A percentile compares a stretch with the other conserved stretches of the same genome.
phyloP scores from a whole-genome alignment of 2,113 vertebrate genomes.

The Hippocampus comes region DNA sequence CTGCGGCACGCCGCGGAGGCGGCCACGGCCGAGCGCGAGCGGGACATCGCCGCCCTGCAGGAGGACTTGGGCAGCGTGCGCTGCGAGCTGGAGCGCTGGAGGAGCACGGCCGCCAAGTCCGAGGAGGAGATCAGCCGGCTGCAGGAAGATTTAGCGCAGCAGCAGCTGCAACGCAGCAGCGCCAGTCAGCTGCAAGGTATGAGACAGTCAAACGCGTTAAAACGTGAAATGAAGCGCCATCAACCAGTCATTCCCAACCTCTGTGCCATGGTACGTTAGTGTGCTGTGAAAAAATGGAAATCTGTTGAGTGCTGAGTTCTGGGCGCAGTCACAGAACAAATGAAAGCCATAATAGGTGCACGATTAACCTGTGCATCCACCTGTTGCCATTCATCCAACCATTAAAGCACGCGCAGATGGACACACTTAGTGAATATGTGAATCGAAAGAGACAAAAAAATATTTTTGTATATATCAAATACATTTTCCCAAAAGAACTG shows the following conservation, averaged over 20 bases:
- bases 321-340: too few relatives aligned
- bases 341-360: too few relatives aligned
- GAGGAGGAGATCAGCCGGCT: slow-evolving; percentile 84
- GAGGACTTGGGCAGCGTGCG: slow-evolving; percentile 79
- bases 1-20: slow-evolving; percentile 85
- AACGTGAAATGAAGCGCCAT: not conserved
- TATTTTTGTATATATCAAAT: too few relatives aligned
- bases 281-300: too few relatives aligned
- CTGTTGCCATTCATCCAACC: too few relatives aligned
- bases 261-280: not conserved
- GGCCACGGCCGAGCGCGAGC: slow-evolving; percentile 80
- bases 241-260: not conserved
- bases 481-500: too few relatives aligned
- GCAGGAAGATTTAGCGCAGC: slow-evolving; percentile 81
- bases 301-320: too few relatives aligned
- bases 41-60: slow-evolving; percentile 82
- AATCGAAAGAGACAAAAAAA: too few relatives aligned
- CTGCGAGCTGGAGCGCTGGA: slow-evolving; percentile 84
- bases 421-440: too few relatives aligned
- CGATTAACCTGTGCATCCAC: too few relatives aligned
- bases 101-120: slow-evolving; percentile 80
- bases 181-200: slow-evolving; percentile 77
- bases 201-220: not conserved
- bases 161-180: slow-evolving; percentile 78
- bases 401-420: too few relatives aligned